These are phyloP conservation scores for Tragopan temminckii DNA, from an alignment of 2,797 vertebrate genomes.

Conservation along the genomic window DNA sequence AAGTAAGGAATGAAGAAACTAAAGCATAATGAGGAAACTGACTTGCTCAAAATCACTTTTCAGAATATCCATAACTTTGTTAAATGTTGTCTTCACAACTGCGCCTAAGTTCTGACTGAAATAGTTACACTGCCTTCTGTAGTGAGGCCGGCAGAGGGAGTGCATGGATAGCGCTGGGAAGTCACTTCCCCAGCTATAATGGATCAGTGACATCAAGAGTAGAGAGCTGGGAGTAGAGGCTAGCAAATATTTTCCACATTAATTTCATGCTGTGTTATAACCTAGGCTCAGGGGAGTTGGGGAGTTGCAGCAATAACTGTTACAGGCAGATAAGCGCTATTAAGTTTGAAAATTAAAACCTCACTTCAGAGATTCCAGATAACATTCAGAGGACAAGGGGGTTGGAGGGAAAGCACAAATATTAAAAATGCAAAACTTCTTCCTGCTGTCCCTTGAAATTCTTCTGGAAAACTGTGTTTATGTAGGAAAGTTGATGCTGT, in stretches of 20 bases:
- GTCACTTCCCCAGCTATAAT: background rate
- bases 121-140: background rate
- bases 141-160: constrained; percentile 54
- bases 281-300: background rate
- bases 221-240: background rate
- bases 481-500: background rate
- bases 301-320: background rate
- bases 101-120: fast-evolving
- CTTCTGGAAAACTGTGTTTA: background rate
- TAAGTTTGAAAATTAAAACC: constrained; percentile 44
- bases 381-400: background rate
- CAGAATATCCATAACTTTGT: background rate
- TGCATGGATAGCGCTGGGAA: background rate
- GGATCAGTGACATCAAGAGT: background rate
- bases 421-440: background rate
- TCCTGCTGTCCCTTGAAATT: background rate
- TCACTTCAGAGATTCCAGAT: constrained; percentile 5
- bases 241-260: constrained; percentile 1
- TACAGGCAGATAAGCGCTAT: constrained; percentile 13
- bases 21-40: fast-evolving
- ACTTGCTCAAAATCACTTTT: background rate
- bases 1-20: background rate
- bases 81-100: background rate
- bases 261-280: constrained; percentile 43
- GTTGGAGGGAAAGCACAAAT: background rate